Percentiles rank a stretch among this genome's conserved stretches.
phyloP scores from a whole-genome alignment of 2,888 invertebrate genomes.

The Scaeva pyrastri region DNA sequence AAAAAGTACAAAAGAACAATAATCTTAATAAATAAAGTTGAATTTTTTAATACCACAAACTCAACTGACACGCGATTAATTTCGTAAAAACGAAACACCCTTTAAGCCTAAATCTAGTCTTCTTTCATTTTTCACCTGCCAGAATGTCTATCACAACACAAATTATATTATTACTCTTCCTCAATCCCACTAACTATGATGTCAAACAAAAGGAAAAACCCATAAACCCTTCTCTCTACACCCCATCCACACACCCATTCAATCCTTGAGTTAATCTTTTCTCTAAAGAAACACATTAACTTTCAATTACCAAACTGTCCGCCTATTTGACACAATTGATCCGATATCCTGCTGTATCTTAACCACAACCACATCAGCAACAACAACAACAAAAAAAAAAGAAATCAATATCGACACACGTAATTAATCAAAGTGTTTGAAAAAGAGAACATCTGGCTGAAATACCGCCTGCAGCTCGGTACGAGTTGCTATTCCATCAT shows the following conservation, averaged over 20 bases:
- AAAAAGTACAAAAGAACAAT: no score
- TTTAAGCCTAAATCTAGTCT: no score
- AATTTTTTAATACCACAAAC: no score
- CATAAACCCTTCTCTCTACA: background rate
- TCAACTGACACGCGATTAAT: background rate
- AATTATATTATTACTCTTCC: slow-evolving; percentile 19
- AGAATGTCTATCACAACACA: slow-evolving; percentile 20
- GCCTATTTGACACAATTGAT: slow-evolving; percentile 53
- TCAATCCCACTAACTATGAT: slow-evolving; percentile 1
- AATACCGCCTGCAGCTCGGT: background rate
- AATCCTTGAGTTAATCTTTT: slow-evolving; percentile 36
- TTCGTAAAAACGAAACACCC: no score
- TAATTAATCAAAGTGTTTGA: slow-evolving; percentile 65
- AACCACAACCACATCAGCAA: slow-evolving; percentile 2
- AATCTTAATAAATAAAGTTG: no score
- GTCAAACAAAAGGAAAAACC: slow-evolving; percentile 23
- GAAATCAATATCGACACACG: slow-evolving; percentile 44
- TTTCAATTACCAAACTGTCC: slow-evolving; percentile 61
- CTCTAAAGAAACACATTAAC: slow-evolving; percentile 39
- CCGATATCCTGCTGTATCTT: background rate
- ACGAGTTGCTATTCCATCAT: slow-evolving; percentile 10
- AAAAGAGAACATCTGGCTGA: slow-evolving; percentile 55
- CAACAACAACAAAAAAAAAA: slow-evolving; percentile 15
- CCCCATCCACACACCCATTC: no score
- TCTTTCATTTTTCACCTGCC: background rate